Evolutionary conservation across 2,888 invertebrate species (phyloP).

Genomic region (Gryllus longicercus): DNA sequence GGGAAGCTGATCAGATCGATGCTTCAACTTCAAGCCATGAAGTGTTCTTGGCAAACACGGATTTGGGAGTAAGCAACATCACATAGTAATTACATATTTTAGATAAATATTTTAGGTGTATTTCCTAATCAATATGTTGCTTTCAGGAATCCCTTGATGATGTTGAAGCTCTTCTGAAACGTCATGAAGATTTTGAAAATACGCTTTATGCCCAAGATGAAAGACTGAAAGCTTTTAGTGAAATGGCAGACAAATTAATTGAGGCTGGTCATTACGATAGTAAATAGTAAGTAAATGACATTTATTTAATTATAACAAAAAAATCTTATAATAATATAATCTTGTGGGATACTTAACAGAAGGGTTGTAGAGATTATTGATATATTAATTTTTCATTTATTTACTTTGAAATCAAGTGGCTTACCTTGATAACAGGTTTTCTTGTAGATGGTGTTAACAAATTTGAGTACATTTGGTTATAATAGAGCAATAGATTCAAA

Average conservation of each 20-base stretch:
- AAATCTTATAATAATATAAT: too few relatives aligned
- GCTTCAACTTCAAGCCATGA: conserved; percentile 91
- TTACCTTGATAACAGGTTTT: too few relatives aligned
- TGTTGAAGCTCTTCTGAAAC: conserved; percentile 86
- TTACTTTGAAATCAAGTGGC: too few relatives aligned
- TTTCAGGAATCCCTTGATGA: conserved; percentile 79
- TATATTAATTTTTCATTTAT: too few relatives aligned
- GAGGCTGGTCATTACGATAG: conserved; percentile 75
- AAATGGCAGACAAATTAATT: conserved; percentile 77
- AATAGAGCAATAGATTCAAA: too few relatives aligned
- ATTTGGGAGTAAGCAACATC: conserved; percentile 68
- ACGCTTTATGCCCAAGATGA: conserved; percentile 92
- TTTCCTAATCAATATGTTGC: background rate
- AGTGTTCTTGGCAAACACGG: conserved; percentile 84
- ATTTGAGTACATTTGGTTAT: too few relatives aligned
- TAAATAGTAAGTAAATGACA: conserved; percentile 59
- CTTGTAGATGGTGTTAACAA: too few relatives aligned
- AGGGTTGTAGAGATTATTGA: too few relatives aligned
- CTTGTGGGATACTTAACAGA: too few relatives aligned
- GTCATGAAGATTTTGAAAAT: conserved; percentile 91
- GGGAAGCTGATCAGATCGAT: conserved; percentile 96
- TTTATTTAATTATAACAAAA: too few relatives aligned
- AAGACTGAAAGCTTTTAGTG: conserved; percentile 74
- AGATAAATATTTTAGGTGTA: background rate
- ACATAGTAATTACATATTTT: background rate